These are phyloP conservation scores for Acrocera orbiculus DNA, from an alignment of 2,888 invertebrate genomes.

Conservation along the genomic window DNA sequence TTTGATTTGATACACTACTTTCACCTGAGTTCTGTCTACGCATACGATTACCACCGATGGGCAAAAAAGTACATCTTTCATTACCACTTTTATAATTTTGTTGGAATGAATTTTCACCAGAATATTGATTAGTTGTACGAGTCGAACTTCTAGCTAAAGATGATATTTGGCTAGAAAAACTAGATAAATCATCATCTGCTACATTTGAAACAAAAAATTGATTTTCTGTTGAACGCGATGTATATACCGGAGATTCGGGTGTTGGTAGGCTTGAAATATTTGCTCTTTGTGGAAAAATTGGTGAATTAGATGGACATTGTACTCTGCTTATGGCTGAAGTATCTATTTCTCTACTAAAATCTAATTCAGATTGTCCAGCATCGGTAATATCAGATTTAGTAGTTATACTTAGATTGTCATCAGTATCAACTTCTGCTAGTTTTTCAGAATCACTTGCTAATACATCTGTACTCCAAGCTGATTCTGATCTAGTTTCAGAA, in stretches of 20 bases:
- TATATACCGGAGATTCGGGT: conserved; percentile 16
- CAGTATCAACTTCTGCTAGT: conserved; percentile 62
- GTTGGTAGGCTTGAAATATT: conserved; percentile 14
- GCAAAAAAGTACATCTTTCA: conserved; percentile 21
- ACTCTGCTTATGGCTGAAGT: conserved; percentile 11
- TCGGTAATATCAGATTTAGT: conserved; percentile 56
- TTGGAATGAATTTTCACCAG: conserved; percentile 27
- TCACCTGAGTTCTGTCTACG: conserved; percentile 30
- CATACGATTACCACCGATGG: conserved; percentile 18
- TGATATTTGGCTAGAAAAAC: conserved; percentile 15
- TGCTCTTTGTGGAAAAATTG: conserved; percentile 16
- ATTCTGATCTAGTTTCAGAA: conserved; percentile 86
- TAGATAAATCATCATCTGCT: conserved; percentile 21
- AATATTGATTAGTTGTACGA: conserved; percentile 25
- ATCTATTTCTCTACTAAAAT: conserved; percentile 14
- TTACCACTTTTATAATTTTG: conserved; percentile 26
- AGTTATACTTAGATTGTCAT: conserved; percentile 47
- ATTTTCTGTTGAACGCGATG: conserved; percentile 17
- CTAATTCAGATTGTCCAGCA: conserved; percentile 34
- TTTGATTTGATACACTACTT: conserved; percentile 31
- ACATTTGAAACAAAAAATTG: conserved; percentile 25
- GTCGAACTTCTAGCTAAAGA: conserved; percentile 29
- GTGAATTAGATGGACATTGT: conserved; percentile 17
- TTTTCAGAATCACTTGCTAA: conserved; percentile 83
- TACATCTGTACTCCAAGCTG: conserved; percentile 96